Evolutionary conservation across 2,888 invertebrate genomes (phyloP), one percentile per base, ranked within the genome.

Genomic region (Erebia ligea): DNA sequence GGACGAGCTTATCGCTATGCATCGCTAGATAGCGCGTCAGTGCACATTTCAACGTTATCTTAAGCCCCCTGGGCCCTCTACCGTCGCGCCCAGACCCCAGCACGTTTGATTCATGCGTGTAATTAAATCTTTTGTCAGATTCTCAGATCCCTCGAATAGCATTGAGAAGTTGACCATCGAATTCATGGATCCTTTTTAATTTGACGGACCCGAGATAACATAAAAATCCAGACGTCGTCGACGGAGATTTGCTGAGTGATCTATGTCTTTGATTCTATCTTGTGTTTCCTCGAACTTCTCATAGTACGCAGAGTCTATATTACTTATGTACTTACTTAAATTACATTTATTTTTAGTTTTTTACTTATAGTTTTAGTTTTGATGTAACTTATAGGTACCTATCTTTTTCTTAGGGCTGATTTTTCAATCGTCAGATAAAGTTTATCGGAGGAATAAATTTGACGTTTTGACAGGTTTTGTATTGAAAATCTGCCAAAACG

Each of bases 111-210:
- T 91, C 92, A 92, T 91, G 91, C 92, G 92, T 92, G 88, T 92
- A 93, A 93, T 93, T 92, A 92, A 91, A 91, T 92, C 92, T 92
- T 90, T 93, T 91, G 91, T 92, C 85, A 87, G 86, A 81, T 82
- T 82, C 84, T 79, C 80, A 81, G 79, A 81, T 82, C 79, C 87
- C 87, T 84, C 83, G 83, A 72, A 86, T 88, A 73, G 63, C 67
- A 84, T 87, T 86, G 86, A 84, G 84, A 86, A 85, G 81, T 80
- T 79, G 80, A 77, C 80, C 81, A 82, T 82, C 82, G 84, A 86
- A 80, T 78, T 80, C 81, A 82, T 82, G 82, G 84, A 86, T 83
- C 83, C 82, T 85, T 84, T 86, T 83, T 83, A 83, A 88, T 87
- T 87, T 84, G 84, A 85, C 83, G 82, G 65, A 85, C 80, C 77